Base-by-base conservation (phyloP, 2,888 invertebrate species). In the Oxycera nigricornis region DNA sequence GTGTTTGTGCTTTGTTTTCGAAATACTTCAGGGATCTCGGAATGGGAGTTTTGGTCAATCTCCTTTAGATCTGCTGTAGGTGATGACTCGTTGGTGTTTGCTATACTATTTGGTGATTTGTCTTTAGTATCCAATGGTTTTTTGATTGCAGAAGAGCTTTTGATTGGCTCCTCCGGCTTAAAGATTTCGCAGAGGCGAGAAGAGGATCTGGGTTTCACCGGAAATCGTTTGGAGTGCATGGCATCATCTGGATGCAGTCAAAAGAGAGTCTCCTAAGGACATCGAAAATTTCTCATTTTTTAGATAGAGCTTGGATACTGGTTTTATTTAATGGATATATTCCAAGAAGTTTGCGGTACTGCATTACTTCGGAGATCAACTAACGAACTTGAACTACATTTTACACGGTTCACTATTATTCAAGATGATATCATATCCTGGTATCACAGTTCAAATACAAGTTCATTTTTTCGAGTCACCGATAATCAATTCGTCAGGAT, bases 11-110 rank as follows among this genome's bases (percentile, higher is more conserved):
- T 76, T 65, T 78, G 78, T 65, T 75, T 74, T 14, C 76, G 70
- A 59, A 78, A 46, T 1, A 77, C 78, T 39, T 77, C 75, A 3
- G 78, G 78, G 39, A 78, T 78, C 31, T 73, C 75, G 17, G 30
- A 20, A 30, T 30, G 22, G 20, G 2, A 17, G 1, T 28, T 31
- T 7, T 14, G 35, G 17, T 65, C 68, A n/a, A 14, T n/a, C 4
- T 14, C 20, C 2, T 52, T 52, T 22, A 14, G 41, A 24, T 65
- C 65, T 22, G 41, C n/a, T 1, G 20, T 30, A 1, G 41, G 41
- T 3, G 6, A 24, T 1, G 39, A 9, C 9, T 39, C 65, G 9
- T 65, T n/a, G 24, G 9, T 14, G 22, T 65, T 65, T 1, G 22
- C 41, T 20, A 26, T 2, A 41, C 6, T 20, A 39, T 2, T 24